Conservation (phyloP, 35 echinoderm and acorn worm species). For the Heliocidaris tuberculata region DNA sequence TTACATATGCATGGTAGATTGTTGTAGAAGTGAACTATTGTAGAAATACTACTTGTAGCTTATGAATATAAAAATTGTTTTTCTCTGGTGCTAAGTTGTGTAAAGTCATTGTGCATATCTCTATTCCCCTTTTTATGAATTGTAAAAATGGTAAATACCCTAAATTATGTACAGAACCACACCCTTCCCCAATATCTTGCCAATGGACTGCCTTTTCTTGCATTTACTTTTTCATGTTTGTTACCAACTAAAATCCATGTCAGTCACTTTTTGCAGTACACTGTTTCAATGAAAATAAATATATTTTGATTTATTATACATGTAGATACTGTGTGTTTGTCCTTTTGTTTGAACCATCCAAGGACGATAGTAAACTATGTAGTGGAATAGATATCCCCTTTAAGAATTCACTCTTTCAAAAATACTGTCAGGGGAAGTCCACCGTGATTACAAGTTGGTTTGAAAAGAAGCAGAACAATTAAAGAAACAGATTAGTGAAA, state of each 20-base stretch:
- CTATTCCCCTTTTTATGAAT: not conserved
- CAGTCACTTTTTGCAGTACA: not conserved
- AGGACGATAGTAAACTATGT: no score
- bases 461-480: no score
- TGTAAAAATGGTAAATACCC: constrained; percentile 17
- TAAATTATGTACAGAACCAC: not conserved
- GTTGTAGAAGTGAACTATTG: not conserved
- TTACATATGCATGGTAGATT: not conserved
- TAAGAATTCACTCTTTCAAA: no score
- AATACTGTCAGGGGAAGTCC: no score
- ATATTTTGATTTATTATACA: constrained; percentile 14
- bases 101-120: not conserved
- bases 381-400: no score
- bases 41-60: not conserved
- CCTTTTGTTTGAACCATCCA: not conserved
- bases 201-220: not conserved
- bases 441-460: no score
- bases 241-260: not conserved
- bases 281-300: not conserved
- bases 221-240: not conserved
- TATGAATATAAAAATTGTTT: not conserved
- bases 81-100: not conserved
- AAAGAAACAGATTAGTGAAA: no score
- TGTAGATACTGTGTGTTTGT: not conserved
- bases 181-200: not conserved